Percentiles rank a stretch among this genome's conserved stretches.
These are phyloP conservation scores for Lethenteron reissneri DNA, from an alignment of 2,113 vertebrate species.

Conservation along the genomic window DNA sequence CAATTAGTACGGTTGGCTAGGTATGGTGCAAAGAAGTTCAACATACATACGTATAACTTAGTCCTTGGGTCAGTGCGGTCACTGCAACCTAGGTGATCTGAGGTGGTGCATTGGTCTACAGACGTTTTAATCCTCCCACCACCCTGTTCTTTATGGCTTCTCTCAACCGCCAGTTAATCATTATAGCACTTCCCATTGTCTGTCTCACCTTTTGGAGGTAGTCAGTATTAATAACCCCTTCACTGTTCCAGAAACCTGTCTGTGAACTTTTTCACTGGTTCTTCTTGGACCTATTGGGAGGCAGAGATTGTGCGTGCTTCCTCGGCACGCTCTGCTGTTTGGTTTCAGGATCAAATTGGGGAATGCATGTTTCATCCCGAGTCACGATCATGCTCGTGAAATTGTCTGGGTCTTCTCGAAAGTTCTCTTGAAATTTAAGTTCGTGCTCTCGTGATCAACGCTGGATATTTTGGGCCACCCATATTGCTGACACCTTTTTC, in stretches of 20 bases:
- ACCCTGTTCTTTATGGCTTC: neutral
- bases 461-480: neutral
- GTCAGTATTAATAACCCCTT: neutral
- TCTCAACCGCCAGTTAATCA: conserved; percentile 4
- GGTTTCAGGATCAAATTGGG: conserved; percentile 1
- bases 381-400: neutral
- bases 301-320: conserved; percentile 1
- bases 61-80: neutral
- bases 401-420: neutral
- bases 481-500: conserved; percentile 5
- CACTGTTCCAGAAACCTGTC: neutral
- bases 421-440: neutral
- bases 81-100: neutral
- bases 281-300: conserved; percentile 3
- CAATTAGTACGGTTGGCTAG: too few relatives aligned
- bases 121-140: neutral
- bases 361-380: neutral
- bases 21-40: too few relatives aligned
- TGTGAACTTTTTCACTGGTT: neutral
- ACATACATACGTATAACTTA: too few relatives aligned
- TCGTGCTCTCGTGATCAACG: neutral
- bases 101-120: neutral
- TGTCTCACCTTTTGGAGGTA: neutral
- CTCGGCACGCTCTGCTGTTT: neutral
- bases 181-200: neutral